Base-by-base conservation (phyloP, 2,888 invertebrate genomes). In the Agriotes lineatus region DNA sequence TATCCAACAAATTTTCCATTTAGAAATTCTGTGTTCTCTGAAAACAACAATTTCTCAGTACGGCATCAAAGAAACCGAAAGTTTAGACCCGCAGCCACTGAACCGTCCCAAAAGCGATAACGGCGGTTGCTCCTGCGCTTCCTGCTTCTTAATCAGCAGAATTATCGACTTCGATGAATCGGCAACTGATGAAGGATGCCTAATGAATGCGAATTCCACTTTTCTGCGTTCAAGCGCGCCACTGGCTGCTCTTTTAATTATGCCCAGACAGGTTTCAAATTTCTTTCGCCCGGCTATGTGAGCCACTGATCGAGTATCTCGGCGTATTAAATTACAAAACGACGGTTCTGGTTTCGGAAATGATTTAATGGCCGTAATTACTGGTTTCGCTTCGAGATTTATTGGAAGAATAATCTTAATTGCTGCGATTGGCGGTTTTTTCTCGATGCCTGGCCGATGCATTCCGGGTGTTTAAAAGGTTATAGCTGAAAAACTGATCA, bases 251-350 rank as follows among this genome's bases (percentile, higher is more conserved):
- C 71, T 74, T 73, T 74, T 75, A 75, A 76, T 76, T 76, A 74
- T 76, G 70, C 74, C 74, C 75, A 77, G 78, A 76, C 77, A 76
- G 77, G 78, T 77, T 75, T 78, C 75, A 71, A 74, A 76, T 78
- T 77, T 78, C 77, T 74, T 76, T 76, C 75, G 72, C 72, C n/a
- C 72, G 75, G 67, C 65, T 68, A 66, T 19, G 68, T 66, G 30
- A 56, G 39, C 67, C 54, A 67, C 52, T 61, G 71, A 72, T 74
- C 73, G 72, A 71, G 72, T 74, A 71, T 68, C 71, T 71, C 64
- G 58, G 74, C 70, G 71, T 78, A 77, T 78, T 77, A 59, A 59
- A 77, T 79, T 77, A 77, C 77, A 74, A 71, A 72, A 72, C 72
- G 74, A 73, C 74, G 69, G 71, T 73, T 70, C 72, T 72, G 74